Percentiles rank a stretch among this genome's conserved stretches.
These are phyloP conservation scores for Acipenser oxyrinchus DNA, from an alignment of 2,797 vertebrate genomes.

Conservation along the genomic window DNA sequence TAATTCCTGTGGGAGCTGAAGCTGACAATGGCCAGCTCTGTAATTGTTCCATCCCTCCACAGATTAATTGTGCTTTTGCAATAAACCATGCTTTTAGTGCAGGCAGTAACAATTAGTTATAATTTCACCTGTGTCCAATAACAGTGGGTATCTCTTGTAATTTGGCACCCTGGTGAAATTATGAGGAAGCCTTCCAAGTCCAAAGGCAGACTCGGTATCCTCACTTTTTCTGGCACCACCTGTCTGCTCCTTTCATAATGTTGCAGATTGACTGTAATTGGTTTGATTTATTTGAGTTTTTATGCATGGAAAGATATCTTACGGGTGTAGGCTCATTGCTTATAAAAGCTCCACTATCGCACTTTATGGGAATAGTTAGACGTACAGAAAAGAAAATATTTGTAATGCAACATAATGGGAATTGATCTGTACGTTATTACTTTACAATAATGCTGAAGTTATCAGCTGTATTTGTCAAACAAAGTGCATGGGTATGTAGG, in stretches of 20 bases:
- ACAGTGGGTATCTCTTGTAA: conserved; percentile 34
- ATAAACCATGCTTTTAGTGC: conserved; percentile 1
- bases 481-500: too few species aligned
- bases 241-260: not conserved
- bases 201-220: conserved; percentile 25
- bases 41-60: not conserved
- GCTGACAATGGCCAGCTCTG: not conserved
- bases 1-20: not conserved
- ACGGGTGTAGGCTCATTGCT: conserved; percentile 9
- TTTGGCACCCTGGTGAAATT: conserved; percentile 40
- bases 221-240: conserved; percentile 18
- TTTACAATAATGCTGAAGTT: not conserved
- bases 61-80: not conserved
- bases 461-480: not conserved
- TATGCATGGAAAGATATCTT: conserved; percentile 4
- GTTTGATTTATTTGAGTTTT: conserved; percentile 15
- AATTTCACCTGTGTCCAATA: conserved; percentile 63
- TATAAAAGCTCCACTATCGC: not conserved
- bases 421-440: not conserved
- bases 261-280: conserved; percentile 19
- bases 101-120: conserved; percentile 54
- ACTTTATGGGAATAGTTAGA: not conserved
- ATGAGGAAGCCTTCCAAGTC: conserved; percentile 36
- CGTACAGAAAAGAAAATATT: not conserved
- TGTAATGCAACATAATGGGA: not conserved